Evolutionary conservation across 2,797 vertebrate genomes (phyloP).

Genomic region (Buphagus erythrorhynchus): DNA sequence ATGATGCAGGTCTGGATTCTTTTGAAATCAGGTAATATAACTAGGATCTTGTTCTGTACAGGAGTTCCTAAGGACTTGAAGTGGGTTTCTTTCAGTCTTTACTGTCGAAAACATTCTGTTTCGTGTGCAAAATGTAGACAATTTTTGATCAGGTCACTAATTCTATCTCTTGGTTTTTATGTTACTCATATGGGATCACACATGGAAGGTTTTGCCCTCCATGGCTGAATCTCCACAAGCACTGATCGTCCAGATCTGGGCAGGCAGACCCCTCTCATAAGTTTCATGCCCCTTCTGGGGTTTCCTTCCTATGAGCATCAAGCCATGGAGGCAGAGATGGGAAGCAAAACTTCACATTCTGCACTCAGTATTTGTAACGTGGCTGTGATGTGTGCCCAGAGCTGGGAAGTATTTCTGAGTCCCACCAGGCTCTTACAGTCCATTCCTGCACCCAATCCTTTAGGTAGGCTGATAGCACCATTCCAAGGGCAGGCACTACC

Average conservation of each 20-base stretch:
- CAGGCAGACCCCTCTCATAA: rapidly evolving
- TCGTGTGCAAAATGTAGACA: neutral
- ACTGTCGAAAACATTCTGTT: neutral
- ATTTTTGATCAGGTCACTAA: neutral
- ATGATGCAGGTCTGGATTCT: neutral
- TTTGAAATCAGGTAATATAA: neutral
- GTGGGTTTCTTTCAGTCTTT: neutral
- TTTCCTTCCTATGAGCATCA: neutral
- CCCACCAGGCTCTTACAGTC: neutral
- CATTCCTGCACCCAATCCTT: neutral
- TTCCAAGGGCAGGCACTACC: neutral
- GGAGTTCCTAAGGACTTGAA: neutral
- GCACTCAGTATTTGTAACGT: neutral
- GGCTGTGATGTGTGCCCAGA: rapidly evolving
- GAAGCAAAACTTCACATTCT: neutral
- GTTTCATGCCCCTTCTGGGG: neutral
- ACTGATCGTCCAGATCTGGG: rapidly evolving
- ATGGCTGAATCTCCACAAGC: neutral
- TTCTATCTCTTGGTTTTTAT: neutral
- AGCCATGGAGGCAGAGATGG: neutral
- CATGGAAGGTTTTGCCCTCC: neutral
- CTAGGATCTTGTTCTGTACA: neutral
- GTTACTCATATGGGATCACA: neutral
- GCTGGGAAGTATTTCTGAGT: neutral
- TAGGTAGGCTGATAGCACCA: neutral